Percentiles rank a stretch among this genome's conserved stretches.
These are phyloP conservation scores for Coleophora deauratella DNA, from an alignment of 2,888 invertebrate species.

Conservation along the genomic window DNA sequence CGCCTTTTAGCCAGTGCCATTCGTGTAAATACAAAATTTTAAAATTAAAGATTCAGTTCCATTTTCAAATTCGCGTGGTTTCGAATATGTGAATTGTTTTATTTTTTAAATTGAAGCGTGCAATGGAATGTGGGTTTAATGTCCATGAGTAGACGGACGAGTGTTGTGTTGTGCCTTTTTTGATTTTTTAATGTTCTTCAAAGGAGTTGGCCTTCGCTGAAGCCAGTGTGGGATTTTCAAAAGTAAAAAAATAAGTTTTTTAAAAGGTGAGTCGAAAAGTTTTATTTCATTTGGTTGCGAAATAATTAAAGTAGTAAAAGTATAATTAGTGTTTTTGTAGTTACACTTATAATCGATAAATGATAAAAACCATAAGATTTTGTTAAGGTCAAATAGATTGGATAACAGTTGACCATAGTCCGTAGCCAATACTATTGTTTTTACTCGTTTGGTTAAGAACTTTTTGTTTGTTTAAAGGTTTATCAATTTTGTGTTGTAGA, in stretches of 20 bases:
- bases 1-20: background rate
- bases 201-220: slow-evolving; percentile 33
- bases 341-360: background rate
- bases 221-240: slow-evolving; percentile 26
- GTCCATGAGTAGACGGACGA: slow-evolving; percentile 46
- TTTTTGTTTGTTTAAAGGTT: no score
- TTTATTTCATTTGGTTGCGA: no score
- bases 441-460: no score
- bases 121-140: slow-evolving; percentile 56
- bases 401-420: background rate
- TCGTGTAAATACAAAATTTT: slow-evolving; percentile 3
- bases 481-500: no score
- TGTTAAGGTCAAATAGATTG: background rate
- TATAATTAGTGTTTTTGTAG: no score
- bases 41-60: background rate
- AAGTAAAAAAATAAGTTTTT: slow-evolving; percentile 13
- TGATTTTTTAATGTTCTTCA: slow-evolving; percentile 40
- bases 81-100: slow-evolving; percentile 55
- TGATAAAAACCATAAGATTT: background rate
- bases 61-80: background rate
- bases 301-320: no score
- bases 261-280: slow-evolving; percentile 28
- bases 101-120: slow-evolving; percentile 26
- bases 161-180: slow-evolving; percentile 45
- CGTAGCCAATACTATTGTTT: no score